Conservation (phyloP, 2,797 vertebrate genomes). For the Rachycentron canadum region DNA sequence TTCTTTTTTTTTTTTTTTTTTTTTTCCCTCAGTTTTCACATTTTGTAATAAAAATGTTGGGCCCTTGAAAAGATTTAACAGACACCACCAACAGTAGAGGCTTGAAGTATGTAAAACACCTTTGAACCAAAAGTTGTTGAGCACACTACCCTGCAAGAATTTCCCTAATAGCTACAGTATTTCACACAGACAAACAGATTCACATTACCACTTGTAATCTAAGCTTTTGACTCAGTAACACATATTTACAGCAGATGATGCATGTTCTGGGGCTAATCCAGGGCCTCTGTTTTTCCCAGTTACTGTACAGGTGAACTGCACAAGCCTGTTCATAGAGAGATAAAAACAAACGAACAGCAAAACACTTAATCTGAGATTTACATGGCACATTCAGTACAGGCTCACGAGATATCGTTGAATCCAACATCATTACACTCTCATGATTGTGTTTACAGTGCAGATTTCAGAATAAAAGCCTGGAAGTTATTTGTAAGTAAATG, state of each 20-base stretch:
- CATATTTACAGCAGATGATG: conserved; percentile 29
- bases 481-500: not conserved
- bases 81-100: conserved; percentile 1
- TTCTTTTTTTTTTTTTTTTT: no score
- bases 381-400: conserved; percentile 58
- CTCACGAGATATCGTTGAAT: conserved; percentile 39
- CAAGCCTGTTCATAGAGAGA: conserved; percentile 28
- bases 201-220: conserved; percentile 30
- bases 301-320: conserved; percentile 14
- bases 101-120: conserved; percentile 12
- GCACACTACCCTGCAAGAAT: not conserved
- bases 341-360: conserved; percentile 16
- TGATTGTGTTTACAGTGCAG: conserved; percentile 45
- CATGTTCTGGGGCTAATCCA: not conserved
- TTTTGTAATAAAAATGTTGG: not conserved
- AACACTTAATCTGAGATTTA: conserved; percentile 36
- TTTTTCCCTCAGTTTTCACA: not conserved
- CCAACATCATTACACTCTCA: conserved; percentile 21
- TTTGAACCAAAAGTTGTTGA: not conserved
- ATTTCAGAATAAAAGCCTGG: conserved; percentile 45
- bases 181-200: conserved; percentile 47
- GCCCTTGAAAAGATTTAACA: not conserved
- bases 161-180: not conserved
- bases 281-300: conserved; percentile 8
- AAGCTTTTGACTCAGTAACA: conserved; percentile 32